A percentile compares a stretch with the other conserved stretches of the same genome.
phyloP scores from a whole-genome alignment of 30 jellyfish, hydroid and myxozoan species.

The Nemopilema nomurai region DNA sequence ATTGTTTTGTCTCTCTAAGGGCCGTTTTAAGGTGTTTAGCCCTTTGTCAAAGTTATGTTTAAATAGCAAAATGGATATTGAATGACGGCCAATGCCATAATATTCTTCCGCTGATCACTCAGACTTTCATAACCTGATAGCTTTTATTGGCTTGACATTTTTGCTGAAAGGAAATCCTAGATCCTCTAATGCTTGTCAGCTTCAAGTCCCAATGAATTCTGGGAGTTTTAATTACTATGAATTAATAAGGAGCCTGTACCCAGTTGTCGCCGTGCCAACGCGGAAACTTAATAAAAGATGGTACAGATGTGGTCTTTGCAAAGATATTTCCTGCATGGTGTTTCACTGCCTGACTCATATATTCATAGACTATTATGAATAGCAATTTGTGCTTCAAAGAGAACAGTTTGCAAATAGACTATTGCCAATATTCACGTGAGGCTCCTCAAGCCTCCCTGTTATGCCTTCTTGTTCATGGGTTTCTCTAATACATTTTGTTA shows the following conservation, averaged over 20 bases:
- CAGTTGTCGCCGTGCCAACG: background rate
- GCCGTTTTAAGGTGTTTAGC: too few relatives aligned
- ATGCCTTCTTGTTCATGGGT: too few relatives aligned
- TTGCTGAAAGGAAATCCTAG: background rate
- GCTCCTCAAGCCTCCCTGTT: too few relatives aligned
- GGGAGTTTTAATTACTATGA: background rate
- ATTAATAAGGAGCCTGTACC: background rate
- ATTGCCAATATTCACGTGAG: too few relatives aligned
- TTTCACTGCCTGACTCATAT: too few relatives aligned
- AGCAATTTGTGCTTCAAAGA: too few relatives aligned
- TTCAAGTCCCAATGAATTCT: background rate
- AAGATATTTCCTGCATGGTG: too few relatives aligned
- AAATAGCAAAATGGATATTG: background rate
- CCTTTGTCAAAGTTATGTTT: background rate
- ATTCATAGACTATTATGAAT: too few relatives aligned
- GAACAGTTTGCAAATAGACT: too few relatives aligned
- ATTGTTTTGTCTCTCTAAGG: too few relatives aligned
- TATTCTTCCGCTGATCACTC: background rate
- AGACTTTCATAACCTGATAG: background rate
- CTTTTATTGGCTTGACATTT: background rate
- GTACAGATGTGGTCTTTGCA: background rate
- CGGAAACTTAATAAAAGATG: background rate
- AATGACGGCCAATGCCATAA: background rate
- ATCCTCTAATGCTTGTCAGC: background rate
- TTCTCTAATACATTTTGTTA: too few relatives aligned